These are phyloP conservation scores for Furcula furcula DNA, from an alignment of 2,888 invertebrate genomes.

Conservation along the genomic window DNA sequence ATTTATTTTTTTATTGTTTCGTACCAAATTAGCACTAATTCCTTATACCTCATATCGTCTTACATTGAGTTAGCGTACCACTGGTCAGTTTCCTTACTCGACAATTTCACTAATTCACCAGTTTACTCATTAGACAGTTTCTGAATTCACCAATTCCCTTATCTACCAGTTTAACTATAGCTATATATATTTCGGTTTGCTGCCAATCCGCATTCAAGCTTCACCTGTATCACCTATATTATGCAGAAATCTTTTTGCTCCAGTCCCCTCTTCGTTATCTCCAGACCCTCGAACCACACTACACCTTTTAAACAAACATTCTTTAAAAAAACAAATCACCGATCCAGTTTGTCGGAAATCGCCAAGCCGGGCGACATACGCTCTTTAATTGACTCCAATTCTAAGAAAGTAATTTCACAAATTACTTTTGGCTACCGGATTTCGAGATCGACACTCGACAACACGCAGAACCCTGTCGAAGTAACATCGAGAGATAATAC, in stretches of 20 bases:
- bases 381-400: conserved; percentile 76
- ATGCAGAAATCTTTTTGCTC: neutral
- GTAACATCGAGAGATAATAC: conserved; percentile 11
- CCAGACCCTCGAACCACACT: conserved; percentile 16
- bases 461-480: conserved; percentile 50
- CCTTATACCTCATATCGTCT: no score
- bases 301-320: conserved; percentile 32
- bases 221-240: no score
- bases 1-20: no score
- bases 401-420: conserved; percentile 82
- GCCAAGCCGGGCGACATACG: conserved; percentile 25
- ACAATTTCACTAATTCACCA: no score
- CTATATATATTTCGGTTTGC: no score
- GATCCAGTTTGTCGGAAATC: conserved; percentile 37
- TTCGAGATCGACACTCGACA: conserved; percentile 63
- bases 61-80: no score
- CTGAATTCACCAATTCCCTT: no score
- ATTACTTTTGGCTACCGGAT: conserved; percentile 79
- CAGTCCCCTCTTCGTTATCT: conserved; percentile 13
- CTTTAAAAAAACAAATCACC: conserved; percentile 31
- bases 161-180: no score
- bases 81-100: no score
- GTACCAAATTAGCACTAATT: no score
- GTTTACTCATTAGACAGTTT: no score
- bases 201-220: no score